Evolutionary conservation across 2,888 invertebrate species (phyloP).

Genomic region (Cheiracanthium punctorium): DNA sequence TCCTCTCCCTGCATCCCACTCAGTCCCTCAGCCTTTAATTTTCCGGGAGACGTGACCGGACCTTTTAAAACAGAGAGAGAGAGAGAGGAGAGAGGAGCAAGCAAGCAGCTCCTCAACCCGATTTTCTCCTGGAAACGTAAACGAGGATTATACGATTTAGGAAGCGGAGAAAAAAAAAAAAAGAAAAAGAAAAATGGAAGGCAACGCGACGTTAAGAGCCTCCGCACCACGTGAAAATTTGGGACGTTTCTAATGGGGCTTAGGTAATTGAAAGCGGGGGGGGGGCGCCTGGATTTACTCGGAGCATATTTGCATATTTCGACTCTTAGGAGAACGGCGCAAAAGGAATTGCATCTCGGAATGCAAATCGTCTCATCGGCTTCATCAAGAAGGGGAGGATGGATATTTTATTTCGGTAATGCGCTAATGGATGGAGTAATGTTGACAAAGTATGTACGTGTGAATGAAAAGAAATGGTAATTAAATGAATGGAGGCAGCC

Average conservation of each 20-base stretch:
- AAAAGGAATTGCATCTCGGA: not conserved
- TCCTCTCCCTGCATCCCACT: too few species aligned
- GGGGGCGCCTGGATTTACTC: not conserved
- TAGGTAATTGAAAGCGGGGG: constrained; percentile 12
- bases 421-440: not conserved
- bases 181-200: too few species aligned
- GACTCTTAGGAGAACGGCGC: not conserved
- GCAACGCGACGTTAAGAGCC: not conserved
- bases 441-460: not conserved
- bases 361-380: not conserved
- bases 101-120: not conserved
- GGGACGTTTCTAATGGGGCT: not conserved
- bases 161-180: not conserved
- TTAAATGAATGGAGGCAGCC: too few species aligned
- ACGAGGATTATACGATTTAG: not conserved
- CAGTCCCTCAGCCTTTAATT: not conserved
- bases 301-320: not conserved
- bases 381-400: not conserved
- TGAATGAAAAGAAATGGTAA: not conserved
- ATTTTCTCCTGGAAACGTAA: not conserved
- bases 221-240: not conserved
- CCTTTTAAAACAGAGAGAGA: not conserved
- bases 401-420: not conserved
- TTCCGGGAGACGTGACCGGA: not conserved
- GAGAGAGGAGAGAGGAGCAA: too few species aligned